Conservation (phyloP, 2,113 vertebrate genomes). For the Acrocephalus kingi region DNA sequence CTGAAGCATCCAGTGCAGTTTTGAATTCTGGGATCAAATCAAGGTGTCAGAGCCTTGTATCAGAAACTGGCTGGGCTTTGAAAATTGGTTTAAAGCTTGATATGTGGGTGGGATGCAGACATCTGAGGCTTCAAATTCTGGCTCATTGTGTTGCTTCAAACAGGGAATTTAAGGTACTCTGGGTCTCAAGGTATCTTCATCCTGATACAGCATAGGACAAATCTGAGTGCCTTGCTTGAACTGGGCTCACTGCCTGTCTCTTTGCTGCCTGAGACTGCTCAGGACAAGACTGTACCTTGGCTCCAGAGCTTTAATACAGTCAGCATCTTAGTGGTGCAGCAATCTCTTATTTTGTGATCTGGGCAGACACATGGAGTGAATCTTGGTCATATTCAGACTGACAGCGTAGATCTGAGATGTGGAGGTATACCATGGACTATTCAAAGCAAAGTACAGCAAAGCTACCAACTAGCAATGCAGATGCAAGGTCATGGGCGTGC, state of each 20-base stretch:
- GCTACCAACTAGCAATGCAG: neutral
- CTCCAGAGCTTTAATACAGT: neutral
- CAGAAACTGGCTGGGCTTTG: conserved; percentile 18
- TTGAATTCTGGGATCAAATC: conserved; percentile 49
- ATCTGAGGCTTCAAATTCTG: conserved; percentile 2
- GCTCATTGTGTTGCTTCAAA: neutral
- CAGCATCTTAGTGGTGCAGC: neutral
- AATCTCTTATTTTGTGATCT: neutral
- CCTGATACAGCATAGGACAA: neutral
- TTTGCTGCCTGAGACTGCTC: neutral
- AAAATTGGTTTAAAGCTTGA: neutral
- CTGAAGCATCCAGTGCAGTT: neutral
- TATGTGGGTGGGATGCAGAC: neutral
- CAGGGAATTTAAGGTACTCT: neutral
- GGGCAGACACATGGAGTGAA: neutral
- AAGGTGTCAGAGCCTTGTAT: conserved; percentile 7
- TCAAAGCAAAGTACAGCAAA: neutral
- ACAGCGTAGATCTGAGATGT: neutral
- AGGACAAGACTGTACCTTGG: neutral
- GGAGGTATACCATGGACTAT: neutral
- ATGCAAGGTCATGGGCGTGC: neutral
- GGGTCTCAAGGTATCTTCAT: neutral
- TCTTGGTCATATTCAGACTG: neutral
- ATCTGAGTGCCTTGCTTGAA: neutral
- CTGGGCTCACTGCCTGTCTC: neutral